A percentile compares a stretch with the other conserved stretches of the same genome.
phyloP scores from a whole-genome alignment of 2,888 invertebrate genomes.

The Andrena bicolor region DNA sequence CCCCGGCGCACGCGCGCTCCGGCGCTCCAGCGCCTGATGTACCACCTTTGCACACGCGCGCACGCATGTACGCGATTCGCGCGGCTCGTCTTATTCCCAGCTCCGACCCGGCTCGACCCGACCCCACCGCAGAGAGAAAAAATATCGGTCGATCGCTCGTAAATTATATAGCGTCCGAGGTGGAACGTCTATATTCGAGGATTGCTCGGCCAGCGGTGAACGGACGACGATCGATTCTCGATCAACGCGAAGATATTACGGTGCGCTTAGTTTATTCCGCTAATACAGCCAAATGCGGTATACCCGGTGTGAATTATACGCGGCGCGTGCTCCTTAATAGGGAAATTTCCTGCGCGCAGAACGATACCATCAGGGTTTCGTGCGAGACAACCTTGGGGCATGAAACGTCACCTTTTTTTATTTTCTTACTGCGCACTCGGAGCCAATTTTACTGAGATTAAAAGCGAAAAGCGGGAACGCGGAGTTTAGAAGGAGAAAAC shows the following conservation, averaged over 20 bases:
- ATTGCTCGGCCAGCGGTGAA: conserved; percentile 37
- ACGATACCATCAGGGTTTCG: conserved; percentile 23
- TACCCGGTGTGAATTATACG: conserved; percentile 33
- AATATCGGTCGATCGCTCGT: conserved; percentile 48
- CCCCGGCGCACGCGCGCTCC: conserved; percentile 17
- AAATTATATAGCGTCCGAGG: conserved; percentile 46
- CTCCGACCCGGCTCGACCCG: neutral
- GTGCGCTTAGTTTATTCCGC: conserved; percentile 44
- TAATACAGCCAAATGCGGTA: conserved; percentile 40
- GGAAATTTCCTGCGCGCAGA: conserved; percentile 46
- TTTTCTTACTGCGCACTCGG: neutral
- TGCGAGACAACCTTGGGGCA: conserved; percentile 38
- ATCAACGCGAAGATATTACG: conserved; percentile 33
- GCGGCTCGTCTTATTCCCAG: neutral
- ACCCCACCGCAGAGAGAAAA: conserved; percentile 17
- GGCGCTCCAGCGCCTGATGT: neutral
- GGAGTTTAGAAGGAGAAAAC: neutral
- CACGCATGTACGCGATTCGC: conserved; percentile 1
- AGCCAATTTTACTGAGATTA: conserved; percentile 18
- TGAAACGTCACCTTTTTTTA: neutral
- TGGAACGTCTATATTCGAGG: conserved; percentile 54
- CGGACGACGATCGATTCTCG: conserved; percentile 37
- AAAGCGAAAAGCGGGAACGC: neutral
- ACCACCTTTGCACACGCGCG: neutral
- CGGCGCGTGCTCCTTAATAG: conserved; percentile 49